phyloP scores from a whole-genome alignment of 2,888 invertebrate genomes.

The Thymelicus acteon region DNA sequence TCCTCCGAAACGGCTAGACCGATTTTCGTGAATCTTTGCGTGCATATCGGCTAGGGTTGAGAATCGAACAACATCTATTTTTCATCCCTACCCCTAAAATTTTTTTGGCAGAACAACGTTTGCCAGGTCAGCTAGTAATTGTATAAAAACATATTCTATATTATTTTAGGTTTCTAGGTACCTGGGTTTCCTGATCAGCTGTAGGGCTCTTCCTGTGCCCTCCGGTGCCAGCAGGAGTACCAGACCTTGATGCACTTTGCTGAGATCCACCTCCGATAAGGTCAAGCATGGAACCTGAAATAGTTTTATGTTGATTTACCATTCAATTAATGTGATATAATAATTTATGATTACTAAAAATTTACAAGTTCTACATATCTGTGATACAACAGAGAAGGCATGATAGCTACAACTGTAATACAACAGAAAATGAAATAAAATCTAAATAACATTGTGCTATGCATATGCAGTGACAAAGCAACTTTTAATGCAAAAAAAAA shows the following conservation, averaged over 20 bases:
- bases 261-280: conserved; percentile 87
- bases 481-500: neutral
- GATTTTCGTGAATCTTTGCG: too few relatives aligned
- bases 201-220: conserved; percentile 93
- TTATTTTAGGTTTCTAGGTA: conserved; percentile 48
- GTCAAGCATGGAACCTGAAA: conserved; percentile 86
- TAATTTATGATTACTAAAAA: too few relatives aligned
- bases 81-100: too few relatives aligned
- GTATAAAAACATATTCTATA: too few relatives aligned
- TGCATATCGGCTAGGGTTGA: too few relatives aligned
- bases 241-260: conserved; percentile 88
- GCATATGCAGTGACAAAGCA: neutral
- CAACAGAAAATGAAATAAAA: neutral
- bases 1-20: too few relatives aligned
- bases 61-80: too few relatives aligned
- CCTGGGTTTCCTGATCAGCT: conserved; percentile 93
- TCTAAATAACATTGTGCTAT: neutral
- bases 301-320: neutral
- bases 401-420: neutral
- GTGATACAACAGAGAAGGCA: too few relatives aligned
- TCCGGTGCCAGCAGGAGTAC: conserved; percentile 89
- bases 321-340: too few relatives aligned
- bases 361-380: too few relatives aligned
- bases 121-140: too few relatives aligned
- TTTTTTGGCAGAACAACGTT: too few relatives aligned